These are phyloP conservation scores for Polypedilum vanderplanki DNA, from an alignment of 1,140 invertebrate genomes.

Conservation along the genomic window DNA sequence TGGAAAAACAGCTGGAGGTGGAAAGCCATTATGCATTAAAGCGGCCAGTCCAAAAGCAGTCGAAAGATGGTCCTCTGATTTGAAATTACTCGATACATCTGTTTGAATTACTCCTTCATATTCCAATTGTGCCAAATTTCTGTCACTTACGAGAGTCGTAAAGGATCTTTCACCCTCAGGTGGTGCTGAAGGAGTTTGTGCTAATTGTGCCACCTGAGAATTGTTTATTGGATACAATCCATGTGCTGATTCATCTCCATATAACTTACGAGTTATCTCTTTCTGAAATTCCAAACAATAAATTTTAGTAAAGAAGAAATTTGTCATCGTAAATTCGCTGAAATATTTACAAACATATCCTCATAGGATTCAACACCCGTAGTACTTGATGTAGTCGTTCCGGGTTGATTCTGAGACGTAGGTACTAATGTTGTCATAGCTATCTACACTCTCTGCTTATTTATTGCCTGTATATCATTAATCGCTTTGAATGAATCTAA, in stretches of 20 bases:
- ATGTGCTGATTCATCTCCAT: constrained; percentile 68
- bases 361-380: constrained; percentile 45
- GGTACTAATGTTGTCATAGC: constrained; percentile 43
- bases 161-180: constrained; percentile 44
- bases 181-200: constrained; percentile 43
- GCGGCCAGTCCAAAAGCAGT: constrained; percentile 61
- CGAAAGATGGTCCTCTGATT: constrained; percentile 57
- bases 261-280: constrained; percentile 83
- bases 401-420: constrained; percentile 35
- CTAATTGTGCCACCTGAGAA: constrained; percentile 40
- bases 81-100: constrained; percentile 43
- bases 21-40: constrained; percentile 64
- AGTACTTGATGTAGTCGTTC: constrained; percentile 30
- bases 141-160: constrained; percentile 42
- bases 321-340: neutral
- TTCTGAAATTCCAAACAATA: constrained; percentile 48
- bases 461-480: neutral
- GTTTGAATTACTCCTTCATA: constrained; percentile 38
- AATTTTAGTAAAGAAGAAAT: neutral
- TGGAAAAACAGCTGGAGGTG: constrained; percentile 46
- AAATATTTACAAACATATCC: constrained; percentile 41
- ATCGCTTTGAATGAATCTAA: neutral
- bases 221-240: constrained; percentile 42
- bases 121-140: constrained; percentile 41
- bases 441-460: neutral